Evolutionary conservation across 1,140 invertebrate genomes (phyloP).

Genomic region (Brachionus manjavacas): DNA sequence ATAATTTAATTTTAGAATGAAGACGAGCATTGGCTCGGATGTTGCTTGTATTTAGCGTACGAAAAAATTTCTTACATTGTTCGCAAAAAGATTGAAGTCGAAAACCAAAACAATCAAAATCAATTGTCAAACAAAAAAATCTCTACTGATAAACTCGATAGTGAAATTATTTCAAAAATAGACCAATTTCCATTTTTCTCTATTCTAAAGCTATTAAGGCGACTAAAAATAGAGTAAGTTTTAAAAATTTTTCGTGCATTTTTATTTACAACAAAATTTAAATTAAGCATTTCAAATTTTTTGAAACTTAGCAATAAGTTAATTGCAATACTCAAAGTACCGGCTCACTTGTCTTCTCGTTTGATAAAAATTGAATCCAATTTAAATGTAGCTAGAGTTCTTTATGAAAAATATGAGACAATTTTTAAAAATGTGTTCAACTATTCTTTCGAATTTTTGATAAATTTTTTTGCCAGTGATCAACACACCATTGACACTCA

Average conservation of each 20-base stretch:
- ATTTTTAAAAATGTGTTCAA: slow-evolving; percentile 23
- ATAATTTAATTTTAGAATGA: neutral
- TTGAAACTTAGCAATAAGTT: neutral
- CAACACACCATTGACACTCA: neutral
- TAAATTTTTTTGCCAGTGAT: neutral
- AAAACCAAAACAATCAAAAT: slow-evolving; percentile 16
- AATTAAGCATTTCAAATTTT: neutral
- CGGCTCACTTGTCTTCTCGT: neutral
- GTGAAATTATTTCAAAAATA: neutral
- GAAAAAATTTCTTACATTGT: neutral
- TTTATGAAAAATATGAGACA: neutral
- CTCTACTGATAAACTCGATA: neutral
- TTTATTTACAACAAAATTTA: neutral
- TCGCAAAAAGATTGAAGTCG: neutral
- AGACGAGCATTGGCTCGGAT: neutral
- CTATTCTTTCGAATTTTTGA: neutral
- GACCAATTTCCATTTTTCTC: slow-evolving; percentile 13
- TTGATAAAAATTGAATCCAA: neutral
- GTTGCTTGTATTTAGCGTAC: slow-evolving; percentile 1
- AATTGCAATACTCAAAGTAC: neutral
- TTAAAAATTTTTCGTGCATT: neutral
- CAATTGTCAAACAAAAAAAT: neutral
- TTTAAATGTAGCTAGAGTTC: neutral
- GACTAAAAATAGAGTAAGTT: neutral
- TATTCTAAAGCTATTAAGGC: neutral